Evolutionary conservation across 2,888 invertebrate species (phyloP).

Genomic region (Rotaria sp.): DNA sequence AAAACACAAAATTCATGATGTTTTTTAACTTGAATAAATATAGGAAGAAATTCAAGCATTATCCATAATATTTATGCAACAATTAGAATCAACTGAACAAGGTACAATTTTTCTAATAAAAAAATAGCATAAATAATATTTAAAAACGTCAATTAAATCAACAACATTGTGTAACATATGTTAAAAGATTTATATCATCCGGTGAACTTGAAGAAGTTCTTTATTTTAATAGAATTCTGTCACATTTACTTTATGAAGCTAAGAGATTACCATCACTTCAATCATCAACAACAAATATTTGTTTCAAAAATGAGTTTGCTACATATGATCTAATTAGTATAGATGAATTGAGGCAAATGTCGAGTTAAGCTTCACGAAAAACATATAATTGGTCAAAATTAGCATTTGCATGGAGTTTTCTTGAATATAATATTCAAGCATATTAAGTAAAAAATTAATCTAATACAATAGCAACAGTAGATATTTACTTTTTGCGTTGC

Average conservation of each 20-base stretch:
- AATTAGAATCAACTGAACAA: conserved; percentile 21
- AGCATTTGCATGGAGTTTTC: conserved; percentile 16
- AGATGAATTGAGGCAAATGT: background rate
- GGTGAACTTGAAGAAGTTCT: conserved; percentile 29
- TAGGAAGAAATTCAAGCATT: conserved; percentile 27
- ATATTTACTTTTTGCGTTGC: background rate
- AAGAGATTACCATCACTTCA: conserved; percentile 29
- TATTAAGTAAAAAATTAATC: background rate
- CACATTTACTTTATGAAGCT: background rate
- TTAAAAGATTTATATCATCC: background rate
- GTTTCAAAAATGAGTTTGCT: background rate
- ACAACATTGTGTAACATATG: conserved; percentile 31
- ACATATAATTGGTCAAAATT: conserved; percentile 35
- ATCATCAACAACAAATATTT: background rate
- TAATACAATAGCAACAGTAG: background rate
- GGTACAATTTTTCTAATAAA: background rate
- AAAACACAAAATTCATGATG: background rate
- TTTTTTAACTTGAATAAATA: background rate
- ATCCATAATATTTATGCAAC: background rate
- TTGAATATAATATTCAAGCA: conserved; percentile 30
- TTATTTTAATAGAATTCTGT: conserved; percentile 28
- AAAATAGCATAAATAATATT: background rate
- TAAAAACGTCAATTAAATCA: conserved; percentile 26
- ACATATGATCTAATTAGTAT: background rate
- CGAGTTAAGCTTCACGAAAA: conserved; percentile 21